Evolutionary conservation across 2,888 invertebrate species (phyloP), one percentile per base, ranked within the genome.

Genomic region (Trissonchulus sp.): DNA sequence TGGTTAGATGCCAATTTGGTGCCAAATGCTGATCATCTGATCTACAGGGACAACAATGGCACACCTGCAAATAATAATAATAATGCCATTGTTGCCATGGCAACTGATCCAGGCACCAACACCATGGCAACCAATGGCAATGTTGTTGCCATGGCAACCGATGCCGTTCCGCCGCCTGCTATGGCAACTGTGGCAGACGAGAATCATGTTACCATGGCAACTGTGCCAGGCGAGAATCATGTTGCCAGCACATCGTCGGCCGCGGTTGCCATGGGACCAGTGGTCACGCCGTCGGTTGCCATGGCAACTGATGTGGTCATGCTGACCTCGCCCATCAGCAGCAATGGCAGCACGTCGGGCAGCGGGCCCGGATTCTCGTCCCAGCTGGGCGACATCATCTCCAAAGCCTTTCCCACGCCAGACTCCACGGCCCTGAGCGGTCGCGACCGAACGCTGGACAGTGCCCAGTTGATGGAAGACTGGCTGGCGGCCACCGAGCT

Each of bases 401-500:
- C 75, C 2, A 30, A 75, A 18, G 30, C 75, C 2, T 48, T 73
- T 23, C 75, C 75, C 18, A 31, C 74, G 23, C 74, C 68, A 15
- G 37, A 34, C 18, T 65, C 68, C 8, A 34, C 68, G 35, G 30
- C 2, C 2, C 15, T 30, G 2, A 30, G 60, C 60, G 60, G 62
- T n/a, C 2, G 60, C 2, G 33, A 18, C 15, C 15, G 33, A n/a
- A 15, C 60, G 72, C n/a, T 72, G 63, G 72, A 75, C 73, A 72
- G 72, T 35, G 75, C 75, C n/a, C 75, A 75, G 65, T 48, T 75
- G 38, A 75, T 75, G 75, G 62, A 73, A 15, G 69, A 36, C 18
- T 75, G 75, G 75, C 30, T 74, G 72, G 33, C 60, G 63, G 75
- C 75, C 36, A 75, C 72, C 23, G 28, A 75, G 23, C 18, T 75